Evolutionary conservation across 2,888 invertebrate genomes (phyloP).

Genomic region (Diaprepes abbreviatus): DNA sequence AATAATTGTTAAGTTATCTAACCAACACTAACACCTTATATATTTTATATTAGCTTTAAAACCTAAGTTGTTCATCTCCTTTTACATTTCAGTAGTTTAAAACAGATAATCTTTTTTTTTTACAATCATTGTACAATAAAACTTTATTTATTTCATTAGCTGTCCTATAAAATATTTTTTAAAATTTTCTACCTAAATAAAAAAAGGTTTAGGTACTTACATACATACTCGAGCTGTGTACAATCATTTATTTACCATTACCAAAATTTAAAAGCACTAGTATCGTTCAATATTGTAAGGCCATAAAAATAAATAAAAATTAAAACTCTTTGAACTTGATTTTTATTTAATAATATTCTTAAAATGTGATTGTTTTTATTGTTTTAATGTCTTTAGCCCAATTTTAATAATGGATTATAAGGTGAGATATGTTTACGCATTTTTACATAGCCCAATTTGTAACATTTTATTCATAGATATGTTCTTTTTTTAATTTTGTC

Average conservation of each 20-base stretch:
- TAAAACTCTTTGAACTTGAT: slow-evolving; percentile 1
- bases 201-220: slow-evolving; percentile 45
- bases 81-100: no score
- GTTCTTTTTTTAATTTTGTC: background rate
- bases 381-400: background rate
- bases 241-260: slow-evolving; percentile 59
- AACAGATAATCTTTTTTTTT: no score
- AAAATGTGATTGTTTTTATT: no score
- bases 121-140: no score
- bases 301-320: slow-evolving; percentile 24
- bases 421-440: background rate
- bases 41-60: no score
- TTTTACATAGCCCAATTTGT: no score
- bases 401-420: background rate
- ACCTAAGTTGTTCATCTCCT: no score
- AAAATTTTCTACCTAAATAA: slow-evolving; percentile 47
- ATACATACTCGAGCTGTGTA: slow-evolving; percentile 60
- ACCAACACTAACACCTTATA: no score
- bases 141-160: slow-evolving; percentile 24
- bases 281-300: slow-evolving; percentile 51
- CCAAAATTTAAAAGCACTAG: slow-evolving; percentile 51
- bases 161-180: slow-evolving; percentile 39
- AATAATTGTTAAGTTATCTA: no score
- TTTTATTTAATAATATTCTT: background rate
- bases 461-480: no score